phyloP scores from a whole-genome alignment of 2,797 vertebrate species.

The Nasua narica region DNA sequence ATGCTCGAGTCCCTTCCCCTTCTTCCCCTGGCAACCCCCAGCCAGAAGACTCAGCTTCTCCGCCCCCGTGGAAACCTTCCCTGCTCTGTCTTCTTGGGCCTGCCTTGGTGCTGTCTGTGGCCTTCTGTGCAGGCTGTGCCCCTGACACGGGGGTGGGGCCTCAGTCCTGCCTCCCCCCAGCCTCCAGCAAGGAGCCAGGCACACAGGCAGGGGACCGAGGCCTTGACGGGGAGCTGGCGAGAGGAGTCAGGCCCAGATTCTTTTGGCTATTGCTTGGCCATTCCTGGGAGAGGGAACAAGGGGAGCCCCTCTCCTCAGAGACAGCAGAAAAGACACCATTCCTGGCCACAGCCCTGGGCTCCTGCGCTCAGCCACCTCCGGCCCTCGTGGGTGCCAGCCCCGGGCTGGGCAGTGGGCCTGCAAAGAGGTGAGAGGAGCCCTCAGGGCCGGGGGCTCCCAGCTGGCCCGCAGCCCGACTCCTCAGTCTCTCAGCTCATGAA shows the following conservation, averaged over 20 bases:
- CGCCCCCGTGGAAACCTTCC: too few species aligned
- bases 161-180: neutral
- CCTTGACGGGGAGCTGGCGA: neutral
- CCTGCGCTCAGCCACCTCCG: neutral
- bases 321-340: neutral
- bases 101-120: rapidly evolving
- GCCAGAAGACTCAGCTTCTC: neutral
- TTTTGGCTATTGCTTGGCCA: neutral
- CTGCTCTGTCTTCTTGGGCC: neutral
- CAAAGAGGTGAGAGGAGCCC: neutral
- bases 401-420: neutral
- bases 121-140: neutral
- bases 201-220: neutral
- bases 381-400: rapidly evolving
- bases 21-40: neutral
- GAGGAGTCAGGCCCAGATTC: neutral
- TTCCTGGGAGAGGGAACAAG: neutral
- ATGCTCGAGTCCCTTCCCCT: neutral
- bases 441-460: neutral
- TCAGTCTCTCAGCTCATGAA: neutral
- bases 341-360: neutral
- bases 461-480: neutral
- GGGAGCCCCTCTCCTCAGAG: rapidly evolving
- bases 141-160: neutral
- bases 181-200: neutral